Evolutionary conservation across 1,140 invertebrate genomes (phyloP).

Genomic region (Cardiocondyla obscurior): DNA sequence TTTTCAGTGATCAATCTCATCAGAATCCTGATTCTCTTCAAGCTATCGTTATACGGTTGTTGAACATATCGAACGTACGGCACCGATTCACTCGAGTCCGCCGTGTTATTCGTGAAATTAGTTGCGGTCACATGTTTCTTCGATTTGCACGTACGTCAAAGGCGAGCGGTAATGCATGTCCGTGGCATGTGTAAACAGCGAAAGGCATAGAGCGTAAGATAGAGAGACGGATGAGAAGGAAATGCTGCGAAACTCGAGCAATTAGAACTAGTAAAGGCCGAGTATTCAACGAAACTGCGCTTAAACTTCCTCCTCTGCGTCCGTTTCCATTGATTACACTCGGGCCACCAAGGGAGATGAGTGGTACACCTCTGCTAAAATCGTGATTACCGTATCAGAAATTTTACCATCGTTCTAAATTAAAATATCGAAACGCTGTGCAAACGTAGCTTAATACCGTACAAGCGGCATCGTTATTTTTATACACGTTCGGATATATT

Average conservation of each 20-base stretch:
- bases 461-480: not conserved
- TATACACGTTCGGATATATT: not conserved
- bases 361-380: constrained; percentile 16
- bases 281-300: constrained; percentile 54
- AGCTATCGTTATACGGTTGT: not conserved
- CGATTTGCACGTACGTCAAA: constrained; percentile 37
- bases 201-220: not conserved
- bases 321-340: constrained; percentile 43
- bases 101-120: constrained; percentile 19
- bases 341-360: not conserved
- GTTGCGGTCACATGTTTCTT: constrained; percentile 29
- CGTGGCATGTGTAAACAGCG: constrained; percentile 14
- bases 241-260: constrained; percentile 53
- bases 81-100: not conserved
- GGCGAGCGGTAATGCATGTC: constrained; percentile 27
- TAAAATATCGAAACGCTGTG: constrained; percentile 21
- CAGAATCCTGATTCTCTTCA: not conserved
- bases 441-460: not conserved
- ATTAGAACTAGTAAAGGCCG: constrained; percentile 51
- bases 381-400: constrained; percentile 47
- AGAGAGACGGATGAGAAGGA: constrained; percentile 1
- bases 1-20: not conserved
- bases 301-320: constrained; percentile 38
- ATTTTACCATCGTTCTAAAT: constrained; percentile 31
- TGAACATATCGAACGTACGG: not conserved